phyloP scores from a whole-genome alignment of 2,888 invertebrate species.

The Adineta ricciae region DNA sequence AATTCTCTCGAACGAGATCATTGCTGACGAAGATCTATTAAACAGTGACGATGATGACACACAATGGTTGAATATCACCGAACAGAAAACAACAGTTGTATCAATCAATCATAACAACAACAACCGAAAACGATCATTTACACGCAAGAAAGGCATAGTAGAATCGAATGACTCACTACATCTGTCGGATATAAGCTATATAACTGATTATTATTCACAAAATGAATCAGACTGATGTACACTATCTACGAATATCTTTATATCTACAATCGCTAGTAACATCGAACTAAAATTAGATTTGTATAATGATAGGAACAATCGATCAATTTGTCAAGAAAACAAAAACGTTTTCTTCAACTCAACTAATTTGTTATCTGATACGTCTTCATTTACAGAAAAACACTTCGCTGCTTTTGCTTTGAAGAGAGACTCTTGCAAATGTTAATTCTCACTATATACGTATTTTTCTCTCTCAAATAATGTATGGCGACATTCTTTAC shows the following conservation, averaged over 20 bases:
- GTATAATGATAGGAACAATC: too few species aligned
- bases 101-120: not conserved
- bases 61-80: not conserved
- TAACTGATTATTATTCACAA: not conserved
- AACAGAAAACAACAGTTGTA: not conserved
- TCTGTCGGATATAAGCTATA: not conserved
- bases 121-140: not conserved
- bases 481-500: too few species aligned
- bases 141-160: not conserved
- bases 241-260: too few species aligned
- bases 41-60: not conserved
- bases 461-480: too few species aligned
- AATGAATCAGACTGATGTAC: too few species aligned
- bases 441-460: too few species aligned
- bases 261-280: not conserved
- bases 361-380: too few species aligned
- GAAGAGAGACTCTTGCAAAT: too few species aligned
- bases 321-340: too few species aligned
- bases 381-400: too few species aligned
- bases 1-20: not conserved
- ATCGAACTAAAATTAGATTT: not conserved
- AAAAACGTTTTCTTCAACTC: too few species aligned
- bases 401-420: too few species aligned
- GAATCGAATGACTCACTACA: not conserved
- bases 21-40: not conserved